Percentiles rank a stretch among this genome's conserved stretches.
Evolutionary conservation across 2,113 vertebrate species (phyloP).

Genomic region (Zapus hudsonius): DNA sequence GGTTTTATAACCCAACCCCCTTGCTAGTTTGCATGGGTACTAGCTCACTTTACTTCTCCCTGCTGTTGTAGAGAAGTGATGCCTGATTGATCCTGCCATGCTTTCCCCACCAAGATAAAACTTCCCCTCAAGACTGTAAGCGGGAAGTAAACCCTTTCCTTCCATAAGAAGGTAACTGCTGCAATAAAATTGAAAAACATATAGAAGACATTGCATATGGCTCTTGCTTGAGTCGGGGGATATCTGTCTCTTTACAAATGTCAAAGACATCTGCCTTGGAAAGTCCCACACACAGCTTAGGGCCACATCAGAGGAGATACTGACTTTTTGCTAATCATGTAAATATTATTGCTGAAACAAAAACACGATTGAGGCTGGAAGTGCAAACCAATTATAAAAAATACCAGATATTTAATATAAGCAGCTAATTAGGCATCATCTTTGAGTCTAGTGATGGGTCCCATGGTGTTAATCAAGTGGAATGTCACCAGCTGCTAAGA

Average conservation of each 20-base stretch:
- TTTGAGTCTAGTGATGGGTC: slow-evolving; percentile 54
- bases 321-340: slow-evolving; percentile 68
- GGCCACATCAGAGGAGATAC: slow-evolving; percentile 52
- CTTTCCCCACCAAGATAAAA: no score
- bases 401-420: slow-evolving; percentile 63
- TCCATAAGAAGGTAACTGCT: no score
- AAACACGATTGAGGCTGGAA: slow-evolving; percentile 52
- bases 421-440: slow-evolving; percentile 69
- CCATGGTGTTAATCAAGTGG: slow-evolving; percentile 61
- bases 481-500: slow-evolving; percentile 58
- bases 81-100: no score
- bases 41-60: no score
- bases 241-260: slow-evolving; percentile 42
- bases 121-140: no score
- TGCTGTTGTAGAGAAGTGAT: no score
- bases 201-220: slow-evolving; percentile 54
- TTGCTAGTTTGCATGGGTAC: no score
- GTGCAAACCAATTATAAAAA: slow-evolving; percentile 57
- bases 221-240: slow-evolving; percentile 3
- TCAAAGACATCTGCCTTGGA: slow-evolving; percentile 50
- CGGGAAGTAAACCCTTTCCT: no score
- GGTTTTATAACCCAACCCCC: no score
- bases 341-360: slow-evolving; percentile 69
- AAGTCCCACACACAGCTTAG: slow-evolving; percentile 11
- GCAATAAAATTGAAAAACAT: slow-evolving; percentile 4